Base-by-base conservation (phyloP, 2,113 vertebrate species). In the Carettochelys insculpta region DNA sequence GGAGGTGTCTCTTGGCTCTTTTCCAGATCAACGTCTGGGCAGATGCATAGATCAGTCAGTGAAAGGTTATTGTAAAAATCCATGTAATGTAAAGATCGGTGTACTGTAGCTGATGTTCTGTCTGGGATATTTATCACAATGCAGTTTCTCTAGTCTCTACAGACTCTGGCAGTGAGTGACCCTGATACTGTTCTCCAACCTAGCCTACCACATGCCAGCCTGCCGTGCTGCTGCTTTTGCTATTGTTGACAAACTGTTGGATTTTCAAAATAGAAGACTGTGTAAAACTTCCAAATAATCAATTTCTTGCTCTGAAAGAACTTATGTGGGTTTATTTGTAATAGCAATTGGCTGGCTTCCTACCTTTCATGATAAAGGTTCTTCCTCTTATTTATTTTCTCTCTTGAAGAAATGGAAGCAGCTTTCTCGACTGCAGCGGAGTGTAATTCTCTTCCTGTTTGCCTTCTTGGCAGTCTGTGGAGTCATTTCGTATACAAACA, bases 331-430 rank as follows among this genome's bases (percentile, higher is more conserved):
- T 82, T 90, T 43, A 11, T 81, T 88, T 90, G 88, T 38, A 80
- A 82, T 22, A 2, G 29, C 85, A 25, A 12, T 50, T 56, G 29
- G 56, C 25, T 75, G 11, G 24, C 43, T 75, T 45, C 88, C 16
- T 84, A 54, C 43, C 54, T 82, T 22, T 58, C 1, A 0, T 80
- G 24, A 77, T 94, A 80, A 95, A 78, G 80, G 4, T 24, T 91
- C 3, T 86, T 84, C 41, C 5, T 90, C 29, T 88, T 53, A 8
- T 80, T 85, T 91, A 2, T 93, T 86, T 52, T 90, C 53, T 94
- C 90, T 96, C 86, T 31, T 80, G 31, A 92, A 99, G 99, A 99
- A 98, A 97, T 99, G 99, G 99, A 99, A 99, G 96, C 99, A 99
- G 95, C 97, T 99, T 95, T 99, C 99, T 13, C 96, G 98, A n/a